Evolutionary conservation across 2,888 invertebrate species (phyloP).

Genomic region (Dyspetes luteomarginatus): DNA sequence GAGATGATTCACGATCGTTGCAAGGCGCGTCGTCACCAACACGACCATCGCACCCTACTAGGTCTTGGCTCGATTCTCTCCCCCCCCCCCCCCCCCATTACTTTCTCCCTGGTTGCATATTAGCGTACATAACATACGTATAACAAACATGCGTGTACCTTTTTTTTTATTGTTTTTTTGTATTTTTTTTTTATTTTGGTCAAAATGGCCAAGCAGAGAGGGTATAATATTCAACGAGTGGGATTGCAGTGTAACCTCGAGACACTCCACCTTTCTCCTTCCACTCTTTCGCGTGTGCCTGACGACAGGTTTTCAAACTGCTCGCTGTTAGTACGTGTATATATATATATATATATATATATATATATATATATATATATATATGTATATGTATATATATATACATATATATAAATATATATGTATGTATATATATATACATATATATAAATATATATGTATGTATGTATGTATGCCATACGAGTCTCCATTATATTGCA

Average conservation of each 20-base stretch:
- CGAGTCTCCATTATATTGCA: neutral
- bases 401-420: too few relatives aligned
- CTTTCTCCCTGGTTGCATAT: constrained; percentile 12
- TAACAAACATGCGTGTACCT: neutral
- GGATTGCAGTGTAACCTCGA: constrained; percentile 60
- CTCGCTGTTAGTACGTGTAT: neutral
- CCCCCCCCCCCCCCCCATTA: neutral
- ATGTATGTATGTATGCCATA: constrained; percentile 1
- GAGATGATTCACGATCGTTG: constrained; percentile 56
- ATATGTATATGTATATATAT: too few relatives aligned
- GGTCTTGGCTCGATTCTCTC: constrained; percentile 36
- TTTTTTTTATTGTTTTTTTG: constrained; percentile 5
- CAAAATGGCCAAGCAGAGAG: constrained; percentile 40
- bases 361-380: too few relatives aligned
- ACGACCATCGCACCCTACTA: constrained; percentile 43
- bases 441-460: too few relatives aligned
- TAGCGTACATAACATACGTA: constrained; percentile 6
- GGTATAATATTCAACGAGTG: constrained; percentile 44
- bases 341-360: neutral
- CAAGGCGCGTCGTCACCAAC: constrained; percentile 30
- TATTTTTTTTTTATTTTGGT: constrained; percentile 13
- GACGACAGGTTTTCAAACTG: constrained; percentile 62
- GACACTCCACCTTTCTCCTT: constrained; percentile 61
- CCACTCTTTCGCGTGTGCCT: constrained; percentile 30
- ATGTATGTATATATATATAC: too few relatives aligned